Conservation (phyloP, 2,888 invertebrate genomes). For the Metellina segmentata region DNA sequence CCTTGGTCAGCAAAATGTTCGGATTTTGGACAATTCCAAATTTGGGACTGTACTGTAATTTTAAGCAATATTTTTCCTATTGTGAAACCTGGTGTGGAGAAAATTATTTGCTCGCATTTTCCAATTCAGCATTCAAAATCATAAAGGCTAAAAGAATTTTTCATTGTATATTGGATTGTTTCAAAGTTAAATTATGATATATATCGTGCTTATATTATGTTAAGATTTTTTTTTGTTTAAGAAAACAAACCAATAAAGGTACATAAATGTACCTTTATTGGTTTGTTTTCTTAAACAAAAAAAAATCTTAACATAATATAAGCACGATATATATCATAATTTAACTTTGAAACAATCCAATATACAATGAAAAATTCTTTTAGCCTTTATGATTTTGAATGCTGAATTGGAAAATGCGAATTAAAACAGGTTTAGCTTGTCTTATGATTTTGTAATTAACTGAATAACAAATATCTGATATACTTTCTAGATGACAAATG, state of each 20-base stretch:
- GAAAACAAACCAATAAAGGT: no score
- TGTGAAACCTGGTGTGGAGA: no score
- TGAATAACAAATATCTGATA: no score
- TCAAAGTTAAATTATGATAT: not conserved
- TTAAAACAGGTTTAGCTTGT: not conserved
- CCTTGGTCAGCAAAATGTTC: no score
- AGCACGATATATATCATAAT: not conserved
- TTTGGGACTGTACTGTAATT: no score
- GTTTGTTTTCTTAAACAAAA: not conserved
- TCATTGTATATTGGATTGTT: not conserved
- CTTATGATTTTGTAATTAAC: not conserved
- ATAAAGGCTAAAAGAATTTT: no score
- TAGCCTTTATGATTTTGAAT: no score
- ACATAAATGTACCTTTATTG: not conserved
- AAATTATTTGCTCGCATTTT: no score
- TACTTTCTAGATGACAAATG: conserved; percentile 56
- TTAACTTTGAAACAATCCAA: not conserved
- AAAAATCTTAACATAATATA: not conserved
- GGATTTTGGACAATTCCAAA: no score
- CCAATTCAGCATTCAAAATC: no score
- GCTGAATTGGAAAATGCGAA: no score
- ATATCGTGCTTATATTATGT: not conserved
- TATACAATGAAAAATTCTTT: not conserved
- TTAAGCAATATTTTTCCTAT: no score
- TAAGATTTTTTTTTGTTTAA: not conserved